phyloP scores from a whole-genome alignment of 2,888 invertebrate species.

The Lordiphosa fenestrarum region DNA sequence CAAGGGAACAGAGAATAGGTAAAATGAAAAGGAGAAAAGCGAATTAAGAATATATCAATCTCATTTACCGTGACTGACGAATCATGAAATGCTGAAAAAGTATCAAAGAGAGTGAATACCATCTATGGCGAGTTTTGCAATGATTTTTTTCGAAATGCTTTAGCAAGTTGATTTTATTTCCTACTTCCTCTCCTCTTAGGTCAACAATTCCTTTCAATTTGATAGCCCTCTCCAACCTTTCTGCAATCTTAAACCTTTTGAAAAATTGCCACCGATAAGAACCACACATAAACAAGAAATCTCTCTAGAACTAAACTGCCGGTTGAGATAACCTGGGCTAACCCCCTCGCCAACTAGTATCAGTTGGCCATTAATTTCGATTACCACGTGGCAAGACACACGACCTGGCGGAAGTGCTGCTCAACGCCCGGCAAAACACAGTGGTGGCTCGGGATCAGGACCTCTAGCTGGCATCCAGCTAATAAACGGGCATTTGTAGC shows the following conservation, averaged over 20 bases:
- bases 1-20: no score
- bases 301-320: constrained; percentile 25
- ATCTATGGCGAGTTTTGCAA: no score
- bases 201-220: constrained; percentile 54
- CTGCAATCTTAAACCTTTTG: constrained; percentile 19
- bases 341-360: constrained; percentile 46
- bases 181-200: no score
- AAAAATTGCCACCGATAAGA: constrained; percentile 54
- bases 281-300: constrained; percentile 44
- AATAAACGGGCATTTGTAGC: constrained; percentile 76
- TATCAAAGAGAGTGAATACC: no score
- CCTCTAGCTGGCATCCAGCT: constrained; percentile 38
- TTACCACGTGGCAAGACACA: constrained; percentile 73
- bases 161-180: no score
- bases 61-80: no score
- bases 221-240: constrained; percentile 12
- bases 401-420: constrained; percentile 66
- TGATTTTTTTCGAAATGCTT: no score
- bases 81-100: no score
- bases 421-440: constrained; percentile 29
- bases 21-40: no score
- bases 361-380: constrained; percentile 70
- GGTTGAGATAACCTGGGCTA: constrained; percentile 6
- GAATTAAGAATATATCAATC: no score
- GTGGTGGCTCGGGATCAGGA: constrained; percentile 12